Percentiles rank a stretch among this genome's conserved stretches.
Conservation (phyloP, 2,797 vertebrate genomes). For the Cynodonichthys magdalenae region DNA sequence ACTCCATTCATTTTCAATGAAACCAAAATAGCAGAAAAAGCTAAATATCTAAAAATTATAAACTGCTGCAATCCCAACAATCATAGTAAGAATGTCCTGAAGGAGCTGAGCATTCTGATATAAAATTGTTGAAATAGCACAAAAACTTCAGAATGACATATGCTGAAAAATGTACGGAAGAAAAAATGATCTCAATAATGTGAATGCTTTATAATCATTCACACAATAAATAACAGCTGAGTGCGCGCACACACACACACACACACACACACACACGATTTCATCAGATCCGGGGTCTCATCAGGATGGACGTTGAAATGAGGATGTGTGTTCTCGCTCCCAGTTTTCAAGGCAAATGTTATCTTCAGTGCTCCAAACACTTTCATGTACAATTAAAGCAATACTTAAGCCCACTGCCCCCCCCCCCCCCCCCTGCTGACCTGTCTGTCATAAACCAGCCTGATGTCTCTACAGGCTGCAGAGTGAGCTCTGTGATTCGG, state of each 20-base stretch:
- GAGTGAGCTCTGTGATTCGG: conserved; percentile 47
- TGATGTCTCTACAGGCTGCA: conserved; percentile 66
- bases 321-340: conserved; percentile 30
- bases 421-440: conserved; percentile 55
- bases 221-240: no score
- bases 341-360: conserved; percentile 32
- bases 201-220: no score
- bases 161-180: no score
- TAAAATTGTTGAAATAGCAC: no score
- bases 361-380: conserved; percentile 15
- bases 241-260: conserved; percentile 21
- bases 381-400: conserved; percentile 34
- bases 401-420: conserved; percentile 5
- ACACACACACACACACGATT: conserved; percentile 12
- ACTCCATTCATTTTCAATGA: no score
- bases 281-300: conserved; percentile 55
- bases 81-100: no score
- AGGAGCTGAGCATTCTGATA: no score
- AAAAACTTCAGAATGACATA: no score
- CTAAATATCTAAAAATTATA: no score
- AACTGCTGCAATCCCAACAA: no score
- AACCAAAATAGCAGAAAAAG: conserved; percentile 24
- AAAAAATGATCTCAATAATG: no score
- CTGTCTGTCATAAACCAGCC: conserved; percentile 72
- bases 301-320: conserved; percentile 35